These are phyloP conservation scores for Oegoconia quadripuncta DNA, from an alignment of 2,888 invertebrate genomes.

Conservation along the genomic window DNA sequence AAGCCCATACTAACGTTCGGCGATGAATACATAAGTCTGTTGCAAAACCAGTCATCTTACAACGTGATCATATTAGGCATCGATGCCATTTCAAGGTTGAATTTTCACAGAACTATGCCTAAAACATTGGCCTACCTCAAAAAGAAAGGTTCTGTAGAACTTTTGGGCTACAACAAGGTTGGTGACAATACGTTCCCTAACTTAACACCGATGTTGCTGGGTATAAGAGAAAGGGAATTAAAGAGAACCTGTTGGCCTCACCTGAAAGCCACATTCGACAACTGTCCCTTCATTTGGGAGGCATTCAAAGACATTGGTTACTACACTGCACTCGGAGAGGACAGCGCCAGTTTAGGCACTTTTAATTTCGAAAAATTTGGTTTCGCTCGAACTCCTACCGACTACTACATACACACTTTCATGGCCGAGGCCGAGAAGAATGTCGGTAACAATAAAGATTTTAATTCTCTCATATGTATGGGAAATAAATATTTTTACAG, in stretches of 20 bases:
- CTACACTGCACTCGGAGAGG: constrained; percentile 90
- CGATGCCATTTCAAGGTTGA: constrained; percentile 91
- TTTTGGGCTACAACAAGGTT: constrained; percentile 95
- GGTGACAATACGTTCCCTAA: constrained; percentile 97
- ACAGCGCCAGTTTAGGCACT: constrained; percentile 86
- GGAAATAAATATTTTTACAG: constrained; percentile 84
- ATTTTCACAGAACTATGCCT: constrained; percentile 91
- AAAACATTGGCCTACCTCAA: constrained; percentile 81
- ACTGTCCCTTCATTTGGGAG: constrained; percentile 92
- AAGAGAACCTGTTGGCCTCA: constrained; percentile 81
- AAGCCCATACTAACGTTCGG: constrained; percentile 35
- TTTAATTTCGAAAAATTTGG: constrained; percentile 90
- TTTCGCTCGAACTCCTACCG: constrained; percentile 88
- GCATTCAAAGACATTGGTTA: constrained; percentile 85
- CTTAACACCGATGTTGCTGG: constrained; percentile 88
- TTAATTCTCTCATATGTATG: constrained; percentile 84
- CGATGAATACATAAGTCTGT: constrained; percentile 29
- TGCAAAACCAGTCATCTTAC: constrained; percentile 48
- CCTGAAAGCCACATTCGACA: constrained; percentile 82
- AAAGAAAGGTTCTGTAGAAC: constrained; percentile 83
- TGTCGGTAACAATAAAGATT: constrained; percentile 81
- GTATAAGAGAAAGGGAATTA: constrained; percentile 83
- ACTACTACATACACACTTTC: constrained; percentile 90
- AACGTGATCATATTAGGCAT: constrained; percentile 90
- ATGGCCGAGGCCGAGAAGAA: constrained; percentile 83